Base-by-base conservation (phyloP, 2,113 vertebrate genomes). In the Amphiprion ocellaris region DNA sequence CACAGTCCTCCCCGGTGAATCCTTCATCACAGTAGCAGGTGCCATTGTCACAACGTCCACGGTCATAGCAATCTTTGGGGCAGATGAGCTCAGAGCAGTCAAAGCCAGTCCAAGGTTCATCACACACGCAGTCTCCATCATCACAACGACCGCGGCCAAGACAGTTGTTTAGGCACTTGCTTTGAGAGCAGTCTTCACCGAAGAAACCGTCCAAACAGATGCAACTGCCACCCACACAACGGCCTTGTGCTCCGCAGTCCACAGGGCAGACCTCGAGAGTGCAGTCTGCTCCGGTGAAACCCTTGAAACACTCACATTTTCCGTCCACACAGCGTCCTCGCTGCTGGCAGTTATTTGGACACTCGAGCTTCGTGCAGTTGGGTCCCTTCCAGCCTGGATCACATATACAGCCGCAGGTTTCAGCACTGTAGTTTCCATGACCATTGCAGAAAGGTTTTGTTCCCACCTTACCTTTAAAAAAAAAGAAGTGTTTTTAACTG, bases 341-440 rank as follows among this genome's bases (percentile, higher is more conserved):
- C 90, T 94, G 94, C 0, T 92, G 96, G 84, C 98, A 99, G 93
- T 96, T 95, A 0, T 82, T 53, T 0, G 96, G 96, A 78, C 98
- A 99, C 41, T 91, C 76, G 1, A 91, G 52, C 79, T 96, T 91
- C n/a, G 95, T 86, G 91, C 98, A 99, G 94, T 97, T 96, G 28
- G 95, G 86, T 0, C 97, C 96, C 0, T 77, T 89, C 93, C 97
- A 98, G 69, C 97, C 96, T 1, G 94, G 81, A 0, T 92, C 86
- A 19, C 97, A 99, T 12, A 94, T 0, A 6, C 97, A 99, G 46
- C 92, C 93, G 7, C 97, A 95, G 47, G 65, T 90, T 19, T 93
- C 94, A 9, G 59, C 1, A 24, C 97, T 99, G 95, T 96, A 98
- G 92, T 98, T 99, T 14, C 98, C 98, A 0, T 77, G 96, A 10